Base-by-base conservation (phyloP, 2,888 invertebrate genomes). In the Agriopis aurantiaria region DNA sequence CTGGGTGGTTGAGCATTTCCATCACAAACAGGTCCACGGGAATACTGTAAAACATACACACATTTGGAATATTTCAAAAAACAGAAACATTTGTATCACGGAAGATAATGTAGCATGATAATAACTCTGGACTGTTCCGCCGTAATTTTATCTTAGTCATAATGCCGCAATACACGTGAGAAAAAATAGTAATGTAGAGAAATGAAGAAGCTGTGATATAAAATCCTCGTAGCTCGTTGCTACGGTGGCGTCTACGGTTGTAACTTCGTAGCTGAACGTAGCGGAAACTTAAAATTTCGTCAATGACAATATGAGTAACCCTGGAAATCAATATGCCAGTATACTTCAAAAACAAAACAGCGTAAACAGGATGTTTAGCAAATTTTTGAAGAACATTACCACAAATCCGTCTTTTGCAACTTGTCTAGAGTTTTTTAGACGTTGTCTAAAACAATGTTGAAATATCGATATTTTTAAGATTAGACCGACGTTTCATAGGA, bases 1-100 rank as follows among this genome's bases (percentile, higher is more conserved):
- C 95, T 0, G 95, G 95, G 82, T 95, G 96, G 81, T 93, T 95
- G 72, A 95, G 87, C 85, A 96, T 89, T 79, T 95, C 95, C 77
- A 95, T 95, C 52, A 95, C 94, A 66, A 95, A 93, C 93, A 95
- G 95, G 70, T 95, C 94, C 86, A 93, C 64, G 8, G 94, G 93
- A 72, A 95, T 92, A 73, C 94, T 94, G 88, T 60, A 55, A 73
- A 61, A 59, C 58, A 58, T 23, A 52, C 17, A 51, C 17, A 51
- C 9, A 9, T 23, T 23, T 51, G 17, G 14, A 48, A 48, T 48
- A 6, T 48, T n/a, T n/a, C n/a, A 11, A 48, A 48, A 48, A 48
- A 11, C 12, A 0, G 12, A n/a, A n/a, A 51, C 8, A 12, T 14
- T 17, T 17, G 51, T 51, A 17, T 3, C 14, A 51, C 8, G 8